phyloP scores from a whole-genome alignment of 2,113 vertebrate species.

The Cyprinodon brontotheroides region DNA sequence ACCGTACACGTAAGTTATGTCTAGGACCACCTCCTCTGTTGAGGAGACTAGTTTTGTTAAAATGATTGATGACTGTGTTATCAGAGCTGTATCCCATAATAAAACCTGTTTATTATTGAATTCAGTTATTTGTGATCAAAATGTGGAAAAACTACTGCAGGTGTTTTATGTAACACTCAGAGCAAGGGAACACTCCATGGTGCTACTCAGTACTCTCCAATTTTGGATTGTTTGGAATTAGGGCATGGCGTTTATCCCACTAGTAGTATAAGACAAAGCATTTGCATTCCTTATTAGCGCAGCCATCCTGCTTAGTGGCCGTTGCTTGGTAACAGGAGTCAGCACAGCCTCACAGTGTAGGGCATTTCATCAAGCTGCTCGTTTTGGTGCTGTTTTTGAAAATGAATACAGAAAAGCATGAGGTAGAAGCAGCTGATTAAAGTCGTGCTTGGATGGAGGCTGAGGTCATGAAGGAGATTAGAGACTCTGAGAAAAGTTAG shows the following conservation, averaged over 20 bases:
- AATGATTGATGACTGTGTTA: too few relatives aligned
- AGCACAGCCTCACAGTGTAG: constrained; percentile 18
- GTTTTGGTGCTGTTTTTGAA: constrained; percentile 21
- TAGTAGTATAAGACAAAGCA: constrained; percentile 35
- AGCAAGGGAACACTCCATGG: background rate
- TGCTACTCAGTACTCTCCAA: background rate
- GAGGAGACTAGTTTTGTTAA: too few relatives aligned
- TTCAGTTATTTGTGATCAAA: background rate
- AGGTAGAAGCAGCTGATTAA: background rate
- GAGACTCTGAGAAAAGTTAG: constrained; percentile 25
- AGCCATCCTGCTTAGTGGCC: constrained; percentile 26
- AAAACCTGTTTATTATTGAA: too few relatives aligned
- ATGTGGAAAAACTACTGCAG: background rate
- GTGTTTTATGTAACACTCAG: background rate
- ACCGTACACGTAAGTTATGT: too few relatives aligned
- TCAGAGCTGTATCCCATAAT: too few relatives aligned
- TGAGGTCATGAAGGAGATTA: constrained; percentile 18
- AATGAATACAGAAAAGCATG: background rate
- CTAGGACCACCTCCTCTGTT: too few relatives aligned
- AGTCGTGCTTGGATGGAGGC: background rate
- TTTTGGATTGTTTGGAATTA: background rate
- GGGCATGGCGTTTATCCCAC: background rate
- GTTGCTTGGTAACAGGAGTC: constrained; percentile 60
- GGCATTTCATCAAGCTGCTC: constrained; percentile 36
- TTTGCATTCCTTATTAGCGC: constrained; percentile 31